Evolutionary conservation across 2,113 vertebrate species (phyloP), one percentile per base, ranked within the genome.

Genomic region (Hipposideros armiger): DNA sequence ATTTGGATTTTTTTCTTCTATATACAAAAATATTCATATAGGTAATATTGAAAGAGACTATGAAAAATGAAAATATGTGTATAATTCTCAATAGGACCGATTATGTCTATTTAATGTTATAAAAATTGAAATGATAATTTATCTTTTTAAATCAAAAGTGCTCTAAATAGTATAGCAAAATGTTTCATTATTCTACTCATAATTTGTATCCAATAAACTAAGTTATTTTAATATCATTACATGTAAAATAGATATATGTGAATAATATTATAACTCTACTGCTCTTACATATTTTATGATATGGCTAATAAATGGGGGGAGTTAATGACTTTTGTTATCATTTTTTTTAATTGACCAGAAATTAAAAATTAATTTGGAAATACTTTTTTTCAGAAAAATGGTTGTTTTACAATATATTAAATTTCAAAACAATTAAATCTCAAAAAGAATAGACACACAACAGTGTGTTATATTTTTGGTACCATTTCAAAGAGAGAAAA

Each of bases 81-180:
- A 52, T 42, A 95, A 89, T 86, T 67, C 30, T 77, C 32, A 50
- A 40, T 88, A 94, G 22, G 93, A 83, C 28, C 52, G 47, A 52
- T 88, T 74, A 30, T 80, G 8, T 91, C 36, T 67, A 78, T 11
- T 92, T 62, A 73, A 77, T 62, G 0, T 78, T 47, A 69, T 82
- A 91, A 78, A 89, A 47, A 76, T 47, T 87, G 4, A 85, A 94
- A 77, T 93, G 13, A 36, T 67, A 64, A 92, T 70, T 90, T 69
- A 73, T 30, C 6, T 36, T 85, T 87, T 74, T 83, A n/a, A 62
- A 87, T 67, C 30, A 85, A 58, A 93, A 78, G 40, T 77, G 5
- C 5, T 91, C 7, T 22, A 87, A 64, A 50, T 92, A 36, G 1
- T 66, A 85, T 80, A 80, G 19, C 3, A 94, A 81, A 89, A 62